phyloP scores from a whole-genome alignment of 2,113 vertebrate species.

The Bubo blakistoni region DNA sequence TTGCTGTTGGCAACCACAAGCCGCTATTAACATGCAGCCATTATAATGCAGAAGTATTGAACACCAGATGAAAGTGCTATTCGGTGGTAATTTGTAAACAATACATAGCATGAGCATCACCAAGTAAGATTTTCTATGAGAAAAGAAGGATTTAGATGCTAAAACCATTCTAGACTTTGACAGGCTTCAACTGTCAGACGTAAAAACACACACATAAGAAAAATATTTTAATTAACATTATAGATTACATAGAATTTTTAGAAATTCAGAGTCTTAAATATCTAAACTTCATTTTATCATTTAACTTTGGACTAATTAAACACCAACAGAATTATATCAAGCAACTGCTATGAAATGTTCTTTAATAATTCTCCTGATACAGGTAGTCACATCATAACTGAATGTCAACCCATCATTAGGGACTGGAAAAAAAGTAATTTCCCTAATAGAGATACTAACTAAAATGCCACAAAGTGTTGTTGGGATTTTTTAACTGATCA shows the following conservation, averaged over 20 bases:
- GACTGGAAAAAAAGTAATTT: not conserved
- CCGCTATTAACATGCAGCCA: slow-evolving; percentile 1
- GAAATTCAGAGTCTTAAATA: not conserved
- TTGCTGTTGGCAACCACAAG: slow-evolving; percentile 16
- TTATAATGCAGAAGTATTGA: slow-evolving; percentile 23
- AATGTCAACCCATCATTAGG: slow-evolving; percentile 29
- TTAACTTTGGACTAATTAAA: slow-evolving; percentile 24
- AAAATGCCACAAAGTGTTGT: slow-evolving; percentile 5
- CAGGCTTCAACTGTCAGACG: not conserved
- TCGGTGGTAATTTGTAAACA: slow-evolving; percentile 29
- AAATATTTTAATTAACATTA: not conserved
- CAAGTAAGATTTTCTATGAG: not conserved
- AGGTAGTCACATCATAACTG: slow-evolving; percentile 20
- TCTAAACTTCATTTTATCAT: not conserved
- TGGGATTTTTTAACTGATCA: not conserved
- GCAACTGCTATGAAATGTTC: not conserved
- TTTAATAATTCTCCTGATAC: slow-evolving; percentile 23
- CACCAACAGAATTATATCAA: not conserved
- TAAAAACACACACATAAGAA: not conserved
- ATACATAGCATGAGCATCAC: not conserved
- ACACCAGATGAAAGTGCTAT: slow-evolving; percentile 20
- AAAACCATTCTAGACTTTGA: not conserved
- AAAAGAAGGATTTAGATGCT: not conserved
- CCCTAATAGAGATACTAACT: slow-evolving; percentile 25
- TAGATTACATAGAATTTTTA: not conserved